Conservation (phyloP, 1,140 invertebrate species). For the Solenopsis invicta region DNA sequence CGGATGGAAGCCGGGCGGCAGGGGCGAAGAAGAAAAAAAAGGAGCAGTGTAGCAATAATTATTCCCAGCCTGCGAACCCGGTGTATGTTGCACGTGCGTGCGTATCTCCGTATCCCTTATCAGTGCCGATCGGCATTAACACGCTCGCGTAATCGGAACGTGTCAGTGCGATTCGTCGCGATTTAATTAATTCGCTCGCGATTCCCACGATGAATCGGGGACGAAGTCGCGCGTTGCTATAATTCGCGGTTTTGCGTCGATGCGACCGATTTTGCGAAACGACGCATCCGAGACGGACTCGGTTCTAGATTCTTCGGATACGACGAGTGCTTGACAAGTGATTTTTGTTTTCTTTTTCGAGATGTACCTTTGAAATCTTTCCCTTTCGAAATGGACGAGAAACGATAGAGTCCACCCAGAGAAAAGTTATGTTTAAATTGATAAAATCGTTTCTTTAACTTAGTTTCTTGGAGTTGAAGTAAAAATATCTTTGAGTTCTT, state of each 20-base stretch:
- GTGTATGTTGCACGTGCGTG: too few species aligned
- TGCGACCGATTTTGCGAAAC: slow-evolving; percentile 8
- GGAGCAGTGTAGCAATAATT: slow-evolving; percentile 25
- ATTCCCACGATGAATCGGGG: slow-evolving; percentile 20
- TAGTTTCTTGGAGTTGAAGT: too few species aligned
- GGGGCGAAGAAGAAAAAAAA: slow-evolving; percentile 9
- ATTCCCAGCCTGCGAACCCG: slow-evolving; percentile 28
- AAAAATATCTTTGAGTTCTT: too few species aligned
- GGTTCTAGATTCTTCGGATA: background rate
- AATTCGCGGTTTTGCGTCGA: background rate
- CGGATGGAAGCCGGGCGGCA: slow-evolving; percentile 35
- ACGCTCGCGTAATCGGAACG: slow-evolving; percentile 52
- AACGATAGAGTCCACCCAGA: background rate
- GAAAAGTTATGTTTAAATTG: too few species aligned
- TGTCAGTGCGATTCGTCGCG: slow-evolving; percentile 54
- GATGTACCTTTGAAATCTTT: background rate
- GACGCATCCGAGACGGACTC: background rate
- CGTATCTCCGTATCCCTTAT: slow-evolving; percentile 30
- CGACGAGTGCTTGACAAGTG: background rate
- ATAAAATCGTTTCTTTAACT: too few species aligned
- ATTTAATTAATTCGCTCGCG: slow-evolving; percentile 60
- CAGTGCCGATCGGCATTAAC: slow-evolving; percentile 48
- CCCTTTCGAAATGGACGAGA: background rate
- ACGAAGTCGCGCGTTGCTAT: background rate
- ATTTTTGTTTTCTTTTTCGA: background rate